These are phyloP conservation scores for Chrysemys picta DNA, from an alignment of 2,113 vertebrate genomes.

Conservation along the genomic window DNA sequence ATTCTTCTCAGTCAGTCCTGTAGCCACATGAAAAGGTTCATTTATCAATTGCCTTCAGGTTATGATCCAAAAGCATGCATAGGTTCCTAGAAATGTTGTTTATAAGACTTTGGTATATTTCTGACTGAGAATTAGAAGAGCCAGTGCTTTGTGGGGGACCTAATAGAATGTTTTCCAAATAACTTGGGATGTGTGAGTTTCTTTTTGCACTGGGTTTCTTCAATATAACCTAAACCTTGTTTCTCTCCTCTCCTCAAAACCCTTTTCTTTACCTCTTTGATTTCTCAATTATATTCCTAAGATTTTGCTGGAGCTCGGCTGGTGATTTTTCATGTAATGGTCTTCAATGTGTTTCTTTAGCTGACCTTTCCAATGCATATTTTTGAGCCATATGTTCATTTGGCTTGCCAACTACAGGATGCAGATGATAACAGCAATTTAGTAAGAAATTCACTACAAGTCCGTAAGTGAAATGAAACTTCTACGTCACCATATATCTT, in stretches of 20 bases:
- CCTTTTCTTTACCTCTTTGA: background rate
- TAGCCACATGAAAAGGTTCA: background rate
- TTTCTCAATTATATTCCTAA: background rate
- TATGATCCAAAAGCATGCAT: background rate
- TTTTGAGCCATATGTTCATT: background rate
- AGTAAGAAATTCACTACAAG: background rate
- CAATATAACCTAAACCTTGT: background rate
- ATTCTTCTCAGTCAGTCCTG: background rate
- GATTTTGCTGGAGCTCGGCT: background rate
- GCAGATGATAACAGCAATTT: background rate
- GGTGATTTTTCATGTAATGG: background rate
- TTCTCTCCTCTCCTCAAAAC: background rate
- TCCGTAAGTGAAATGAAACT: background rate
- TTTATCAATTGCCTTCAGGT: background rate
- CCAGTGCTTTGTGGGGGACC: background rate
- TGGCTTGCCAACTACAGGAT: background rate
- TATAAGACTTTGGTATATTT: background rate
- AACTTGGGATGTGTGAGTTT: background rate
- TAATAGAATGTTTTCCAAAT: background rate
- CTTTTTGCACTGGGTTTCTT: background rate
- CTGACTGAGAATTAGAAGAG: background rate
- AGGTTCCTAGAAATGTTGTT: constrained; percentile 1
- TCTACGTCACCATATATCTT: background rate
- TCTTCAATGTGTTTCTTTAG: background rate
- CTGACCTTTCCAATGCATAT: background rate